A percentile compares a stretch with the other conserved stretches of the same genome.
Conservation (phyloP, 23 tunicate genomes). For the Oikopleura vanhoeffeni region DNA sequence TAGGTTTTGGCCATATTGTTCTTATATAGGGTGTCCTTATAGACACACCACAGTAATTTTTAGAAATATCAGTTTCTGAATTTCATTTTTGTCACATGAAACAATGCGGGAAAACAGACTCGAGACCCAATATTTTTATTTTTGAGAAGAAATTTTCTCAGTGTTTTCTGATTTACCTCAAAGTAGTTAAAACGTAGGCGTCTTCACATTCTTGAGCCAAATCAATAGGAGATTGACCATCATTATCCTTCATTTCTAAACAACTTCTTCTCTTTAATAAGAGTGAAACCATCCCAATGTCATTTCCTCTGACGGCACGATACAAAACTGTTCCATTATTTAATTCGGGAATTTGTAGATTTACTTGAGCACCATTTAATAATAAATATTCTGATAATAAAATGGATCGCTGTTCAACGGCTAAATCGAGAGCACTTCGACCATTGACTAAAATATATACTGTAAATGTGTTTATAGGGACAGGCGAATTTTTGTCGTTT, state of each 20-base stretch:
- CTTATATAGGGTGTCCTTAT: too few relatives aligned
- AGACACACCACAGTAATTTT: too few relatives aligned
- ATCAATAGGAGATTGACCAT: background rate
- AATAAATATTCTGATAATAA: background rate
- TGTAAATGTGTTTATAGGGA: too few relatives aligned
- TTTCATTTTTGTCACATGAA: too few relatives aligned
- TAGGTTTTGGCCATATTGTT: too few relatives aligned
- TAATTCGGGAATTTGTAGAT: background rate
- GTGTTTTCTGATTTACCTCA: background rate
- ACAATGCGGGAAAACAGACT: too few relatives aligned
- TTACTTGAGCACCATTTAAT: background rate
- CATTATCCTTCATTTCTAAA: background rate
- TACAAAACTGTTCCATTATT: background rate
- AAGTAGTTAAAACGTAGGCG: conserved; percentile 1
- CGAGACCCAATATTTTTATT: too few relatives aligned
- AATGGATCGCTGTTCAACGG: background rate
- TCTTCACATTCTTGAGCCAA: conserved; percentile 11
- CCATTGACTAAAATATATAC: background rate
- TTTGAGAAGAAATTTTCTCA: too few relatives aligned
- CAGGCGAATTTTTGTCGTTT: too few relatives aligned
- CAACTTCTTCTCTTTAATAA: background rate
- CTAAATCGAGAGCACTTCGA: background rate
- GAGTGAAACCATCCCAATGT: conserved; percentile 8
- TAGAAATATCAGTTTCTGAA: too few relatives aligned
- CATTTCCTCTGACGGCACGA: background rate